These are phyloP conservation scores for Folsomia candida DNA, from an alignment of 2,888 invertebrate species.

Conservation along the genomic window DNA sequence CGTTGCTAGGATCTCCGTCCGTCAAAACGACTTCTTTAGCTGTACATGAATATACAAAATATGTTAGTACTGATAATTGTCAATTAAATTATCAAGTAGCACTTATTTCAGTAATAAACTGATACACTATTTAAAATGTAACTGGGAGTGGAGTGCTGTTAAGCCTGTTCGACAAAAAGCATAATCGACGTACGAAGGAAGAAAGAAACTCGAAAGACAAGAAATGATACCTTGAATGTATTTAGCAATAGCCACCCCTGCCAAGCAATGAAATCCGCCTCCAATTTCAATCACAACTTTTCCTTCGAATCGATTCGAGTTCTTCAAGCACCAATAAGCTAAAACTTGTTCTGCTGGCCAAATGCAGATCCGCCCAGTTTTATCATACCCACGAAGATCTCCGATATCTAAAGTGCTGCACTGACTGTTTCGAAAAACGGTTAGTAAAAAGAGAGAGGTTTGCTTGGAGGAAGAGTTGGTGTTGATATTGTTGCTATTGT, in stretches of 20 bases:
- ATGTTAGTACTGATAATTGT: background rate
- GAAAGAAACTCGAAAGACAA: background rate
- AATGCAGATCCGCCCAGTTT: constrained; percentile 37
- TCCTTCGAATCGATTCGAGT: constrained; percentile 19
- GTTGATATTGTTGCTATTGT: background rate
- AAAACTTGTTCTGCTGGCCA: constrained; percentile 40
- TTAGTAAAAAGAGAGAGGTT: background rate
- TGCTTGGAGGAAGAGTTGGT: background rate
- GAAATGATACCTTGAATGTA: background rate
- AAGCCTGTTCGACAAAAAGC: background rate
- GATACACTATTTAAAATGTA: too few relatives aligned
- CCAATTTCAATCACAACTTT: constrained; percentile 34
- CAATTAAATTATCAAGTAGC: too few relatives aligned
- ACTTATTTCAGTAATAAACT: too few relatives aligned
- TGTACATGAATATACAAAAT: constrained; percentile 6
- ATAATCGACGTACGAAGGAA: background rate
- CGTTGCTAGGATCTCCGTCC: constrained; percentile 34
- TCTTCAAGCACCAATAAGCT: constrained; percentile 23
- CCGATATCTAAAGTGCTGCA: constrained; percentile 18
- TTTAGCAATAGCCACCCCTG: background rate
- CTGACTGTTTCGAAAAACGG: background rate
- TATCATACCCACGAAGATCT: constrained; percentile 32
- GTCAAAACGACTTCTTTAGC: constrained; percentile 33
- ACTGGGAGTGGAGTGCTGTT: too few relatives aligned
- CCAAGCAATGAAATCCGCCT: constrained; percentile 37